A percentile compares a stretch with the other conserved stretches of the same genome.
Conservation (phyloP, 2,797 vertebrate species). For the Holocentrus rufus region DNA sequence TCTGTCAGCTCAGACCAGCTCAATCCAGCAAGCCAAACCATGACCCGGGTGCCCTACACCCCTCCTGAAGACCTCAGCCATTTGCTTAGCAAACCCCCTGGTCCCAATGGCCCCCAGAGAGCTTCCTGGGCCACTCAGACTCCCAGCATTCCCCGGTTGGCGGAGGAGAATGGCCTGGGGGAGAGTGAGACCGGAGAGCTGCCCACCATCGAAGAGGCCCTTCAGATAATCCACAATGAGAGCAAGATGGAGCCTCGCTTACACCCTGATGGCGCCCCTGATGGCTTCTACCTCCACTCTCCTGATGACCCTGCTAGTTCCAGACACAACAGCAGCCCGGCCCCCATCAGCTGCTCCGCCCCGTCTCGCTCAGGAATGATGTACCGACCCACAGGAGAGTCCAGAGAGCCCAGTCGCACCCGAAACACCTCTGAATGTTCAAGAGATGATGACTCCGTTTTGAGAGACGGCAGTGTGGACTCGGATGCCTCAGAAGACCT, state of each 20-base stretch:
- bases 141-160: conserved; percentile 69
- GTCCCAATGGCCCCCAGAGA: conserved; percentile 78
- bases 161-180: conserved; percentile 81
- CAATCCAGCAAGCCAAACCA: conserved; percentile 75
- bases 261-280: conserved; percentile 91
- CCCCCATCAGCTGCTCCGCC: conserved; percentile 78
- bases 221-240: conserved; percentile 94
- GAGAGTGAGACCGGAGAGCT: conserved; percentile 81
- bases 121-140: conserved; percentile 81
- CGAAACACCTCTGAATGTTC: conserved; percentile 83
- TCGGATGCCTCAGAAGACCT: conserved; percentile 87
- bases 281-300: conserved; percentile 92
- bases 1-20: conserved; percentile 92
- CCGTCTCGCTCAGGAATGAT: conserved; percentile 80
- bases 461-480: conserved; percentile 87
- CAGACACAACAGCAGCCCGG: conserved; percentile 63
- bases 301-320: conserved; percentile 81
- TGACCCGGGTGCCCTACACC: conserved; percentile 63
- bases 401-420: conserved; percentile 69
- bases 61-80: conserved; percentile 77
- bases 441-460: conserved; percentile 86
- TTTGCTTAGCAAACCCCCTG: conserved; percentile 66
- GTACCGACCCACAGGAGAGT: conserved; percentile 67
- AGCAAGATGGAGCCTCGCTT: conserved; percentile 89
- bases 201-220: conserved; percentile 93